Conservation (phyloP, 2,797 vertebrate genomes). For the Phataginus tricuspis region DNA sequence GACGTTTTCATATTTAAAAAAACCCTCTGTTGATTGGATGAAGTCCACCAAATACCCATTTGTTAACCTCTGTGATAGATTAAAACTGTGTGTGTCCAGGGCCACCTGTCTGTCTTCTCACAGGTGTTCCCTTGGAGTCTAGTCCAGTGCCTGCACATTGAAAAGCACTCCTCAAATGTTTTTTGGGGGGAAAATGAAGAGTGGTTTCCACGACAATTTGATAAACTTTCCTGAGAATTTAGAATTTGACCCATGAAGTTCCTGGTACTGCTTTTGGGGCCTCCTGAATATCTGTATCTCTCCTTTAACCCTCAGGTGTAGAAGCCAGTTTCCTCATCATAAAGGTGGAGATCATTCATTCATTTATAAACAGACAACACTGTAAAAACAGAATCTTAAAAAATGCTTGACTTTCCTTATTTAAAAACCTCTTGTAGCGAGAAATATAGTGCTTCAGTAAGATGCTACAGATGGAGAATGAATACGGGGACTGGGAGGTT, state of each 20-base stretch:
- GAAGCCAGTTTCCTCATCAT: background rate
- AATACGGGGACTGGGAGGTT: background rate
- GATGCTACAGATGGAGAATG: background rate
- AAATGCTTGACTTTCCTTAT: background rate
- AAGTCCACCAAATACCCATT: background rate
- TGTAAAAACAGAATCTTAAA: background rate
- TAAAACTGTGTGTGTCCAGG: background rate
- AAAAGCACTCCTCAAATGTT: background rate
- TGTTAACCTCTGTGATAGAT: background rate
- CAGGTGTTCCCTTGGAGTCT: background rate
- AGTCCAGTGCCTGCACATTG: background rate
- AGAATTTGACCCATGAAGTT: background rate
- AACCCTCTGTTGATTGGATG: background rate
- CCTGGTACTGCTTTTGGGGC: background rate
- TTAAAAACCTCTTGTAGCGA: slow-evolving; percentile 16
- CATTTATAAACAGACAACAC: background rate
- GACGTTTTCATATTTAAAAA: background rate
- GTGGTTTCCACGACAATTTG: background rate
- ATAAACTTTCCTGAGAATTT: background rate
- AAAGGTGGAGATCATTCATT: background rate
- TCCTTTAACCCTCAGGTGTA: background rate
- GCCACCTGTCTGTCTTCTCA: background rate
- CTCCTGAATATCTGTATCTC: background rate
- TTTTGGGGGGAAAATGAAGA: background rate
- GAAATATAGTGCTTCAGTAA: background rate